A percentile compares a stretch with the other conserved stretches of the same genome.
Evolutionary conservation across 2,113 vertebrate species (phyloP).

Genomic region (Cephalopholis sonnerati): DNA sequence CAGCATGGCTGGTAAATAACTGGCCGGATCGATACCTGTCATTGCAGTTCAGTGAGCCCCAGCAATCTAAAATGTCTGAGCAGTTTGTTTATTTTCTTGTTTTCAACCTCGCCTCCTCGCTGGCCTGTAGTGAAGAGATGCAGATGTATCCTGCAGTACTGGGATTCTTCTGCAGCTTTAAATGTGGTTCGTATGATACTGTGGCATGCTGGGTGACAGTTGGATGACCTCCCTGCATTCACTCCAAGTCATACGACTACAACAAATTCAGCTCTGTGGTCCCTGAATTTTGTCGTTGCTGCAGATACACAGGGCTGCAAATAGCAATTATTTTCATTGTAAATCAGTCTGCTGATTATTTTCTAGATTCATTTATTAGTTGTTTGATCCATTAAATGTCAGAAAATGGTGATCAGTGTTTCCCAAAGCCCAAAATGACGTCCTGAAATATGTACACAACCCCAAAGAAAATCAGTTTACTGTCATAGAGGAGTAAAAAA

Average conservation of each 20-base stretch:
- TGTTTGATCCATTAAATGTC: too few relatives aligned
- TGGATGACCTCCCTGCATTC: background rate
- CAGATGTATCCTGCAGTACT: constrained; percentile 16
- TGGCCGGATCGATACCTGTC: constrained; percentile 74
- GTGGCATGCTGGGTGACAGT: background rate
- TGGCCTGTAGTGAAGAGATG: constrained; percentile 23
- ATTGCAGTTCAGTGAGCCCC: constrained; percentile 64
- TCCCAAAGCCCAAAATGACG: too few relatives aligned
- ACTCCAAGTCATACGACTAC: background rate
- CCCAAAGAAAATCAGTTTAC: too few relatives aligned
- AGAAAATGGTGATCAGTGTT: too few relatives aligned
- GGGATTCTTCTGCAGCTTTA: constrained; percentile 13
- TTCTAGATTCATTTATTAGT: too few relatives aligned
- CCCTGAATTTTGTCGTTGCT: background rate
- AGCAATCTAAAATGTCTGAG: constrained; percentile 54
- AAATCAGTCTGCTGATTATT: too few relatives aligned
- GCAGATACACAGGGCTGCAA: background rate
- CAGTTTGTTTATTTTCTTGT: constrained; percentile 65
- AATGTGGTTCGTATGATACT: background rate
- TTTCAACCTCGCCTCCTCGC: constrained; percentile 10
- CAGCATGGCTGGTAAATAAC: constrained; percentile 75
- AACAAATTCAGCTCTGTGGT: background rate
- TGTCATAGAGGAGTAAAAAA: too few relatives aligned
- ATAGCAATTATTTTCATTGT: too few relatives aligned
- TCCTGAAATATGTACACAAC: too few relatives aligned